These are phyloP conservation scores for Polydesmus complanatus DNA, from an alignment of 2,888 invertebrate species.

Conservation along the genomic window DNA sequence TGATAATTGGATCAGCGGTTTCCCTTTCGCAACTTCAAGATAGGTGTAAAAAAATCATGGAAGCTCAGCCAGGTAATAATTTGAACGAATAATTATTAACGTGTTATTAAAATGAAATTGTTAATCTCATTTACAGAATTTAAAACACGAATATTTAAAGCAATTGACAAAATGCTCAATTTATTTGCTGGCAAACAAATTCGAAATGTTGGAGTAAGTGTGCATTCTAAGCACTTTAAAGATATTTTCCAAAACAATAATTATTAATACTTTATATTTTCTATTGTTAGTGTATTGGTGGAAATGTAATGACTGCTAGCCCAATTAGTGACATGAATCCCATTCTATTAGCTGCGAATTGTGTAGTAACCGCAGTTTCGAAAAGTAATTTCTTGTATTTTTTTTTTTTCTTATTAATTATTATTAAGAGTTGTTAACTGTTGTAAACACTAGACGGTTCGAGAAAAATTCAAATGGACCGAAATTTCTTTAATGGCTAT, in stretches of 20 bases:
- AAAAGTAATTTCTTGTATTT: conserved; percentile 23
- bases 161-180: conserved; percentile 68
- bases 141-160: conserved; percentile 26
- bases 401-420: conserved; percentile 16
- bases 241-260: background rate
- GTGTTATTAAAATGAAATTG: background rate
- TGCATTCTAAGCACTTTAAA: background rate
- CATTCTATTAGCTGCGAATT: conserved; percentile 60
- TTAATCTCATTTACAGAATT: conserved; percentile 7
- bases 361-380: conserved; percentile 47
- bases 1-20: conserved; percentile 63
- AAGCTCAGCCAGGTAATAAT: conserved; percentile 34
- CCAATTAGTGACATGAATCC: conserved; percentile 94
- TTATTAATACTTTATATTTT: background rate
- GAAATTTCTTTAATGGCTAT: conserved; percentile 72
- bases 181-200: conserved; percentile 95
- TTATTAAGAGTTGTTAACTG: conserved; percentile 19
- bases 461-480: conserved; percentile 52
- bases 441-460: conserved; percentile 19
- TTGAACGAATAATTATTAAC: background rate
- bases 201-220: conserved; percentile 66
- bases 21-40: conserved; percentile 61
- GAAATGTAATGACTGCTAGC: conserved; percentile 88
- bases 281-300: conserved; percentile 44
- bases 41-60: conserved; percentile 43